Conservation (phyloP, 2,113 vertebrate species). For the Crocuta crocuta region DNA sequence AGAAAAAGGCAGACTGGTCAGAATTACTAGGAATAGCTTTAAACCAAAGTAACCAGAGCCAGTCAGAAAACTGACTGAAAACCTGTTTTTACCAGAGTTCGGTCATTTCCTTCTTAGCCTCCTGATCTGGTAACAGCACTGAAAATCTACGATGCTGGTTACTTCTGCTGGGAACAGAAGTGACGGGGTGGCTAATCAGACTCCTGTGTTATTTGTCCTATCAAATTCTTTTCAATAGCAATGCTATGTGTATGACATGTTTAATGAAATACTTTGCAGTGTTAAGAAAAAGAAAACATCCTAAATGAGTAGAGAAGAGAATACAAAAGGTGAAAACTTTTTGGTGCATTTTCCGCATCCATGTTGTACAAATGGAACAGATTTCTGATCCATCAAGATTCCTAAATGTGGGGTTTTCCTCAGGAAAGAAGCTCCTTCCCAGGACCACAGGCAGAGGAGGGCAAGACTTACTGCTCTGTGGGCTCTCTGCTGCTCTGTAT, state of each 20-base stretch:
- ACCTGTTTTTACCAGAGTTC: neutral
- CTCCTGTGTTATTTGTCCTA: neutral
- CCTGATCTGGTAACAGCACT: neutral
- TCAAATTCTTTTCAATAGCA: neutral
- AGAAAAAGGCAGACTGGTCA: neutral
- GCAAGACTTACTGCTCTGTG: neutral
- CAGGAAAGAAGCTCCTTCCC: neutral
- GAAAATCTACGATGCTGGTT: neutral
- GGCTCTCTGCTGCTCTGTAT: neutral
- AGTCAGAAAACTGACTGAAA: neutral
- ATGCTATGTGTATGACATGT: neutral
- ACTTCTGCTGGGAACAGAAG: neutral
- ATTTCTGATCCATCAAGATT: neutral
- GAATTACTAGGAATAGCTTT: neutral
- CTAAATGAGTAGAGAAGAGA: constrained; percentile 23
- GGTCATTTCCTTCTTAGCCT: neutral
- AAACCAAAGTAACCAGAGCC: neutral
- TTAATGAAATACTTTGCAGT: constrained; percentile 15
- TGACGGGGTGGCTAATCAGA: neutral
- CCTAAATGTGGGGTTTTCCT: neutral
- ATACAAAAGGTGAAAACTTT: neutral
- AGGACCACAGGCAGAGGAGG: neutral
- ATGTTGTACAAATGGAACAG: neutral
- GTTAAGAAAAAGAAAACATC: neutral
- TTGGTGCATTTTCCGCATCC: neutral